Evolutionary conservation across 2,113 vertebrate genomes (phyloP).

Genomic region (Spilogale gracilis): DNA sequence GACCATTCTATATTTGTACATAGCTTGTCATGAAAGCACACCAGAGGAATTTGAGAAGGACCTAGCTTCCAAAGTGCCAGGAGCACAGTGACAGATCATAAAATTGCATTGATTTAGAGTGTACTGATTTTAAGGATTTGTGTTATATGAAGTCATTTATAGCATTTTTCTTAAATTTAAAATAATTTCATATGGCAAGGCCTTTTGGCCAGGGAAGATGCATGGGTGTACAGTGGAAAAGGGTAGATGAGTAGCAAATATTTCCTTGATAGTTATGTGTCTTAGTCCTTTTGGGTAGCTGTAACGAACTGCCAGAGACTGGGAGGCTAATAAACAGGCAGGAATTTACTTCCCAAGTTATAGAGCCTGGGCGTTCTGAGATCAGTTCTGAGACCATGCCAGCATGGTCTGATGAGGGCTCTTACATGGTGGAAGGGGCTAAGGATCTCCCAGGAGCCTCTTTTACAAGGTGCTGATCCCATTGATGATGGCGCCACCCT

Average conservation of each 20-base stretch:
- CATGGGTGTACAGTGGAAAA: background rate
- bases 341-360: background rate
- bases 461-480: background rate
- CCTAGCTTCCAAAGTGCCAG: background rate
- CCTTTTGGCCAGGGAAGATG: background rate
- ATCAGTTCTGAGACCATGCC: background rate
- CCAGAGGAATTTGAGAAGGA: background rate
- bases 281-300: background rate
- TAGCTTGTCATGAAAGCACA: background rate
- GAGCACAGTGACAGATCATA: background rate
- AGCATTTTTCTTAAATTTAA: conserved; percentile 1
- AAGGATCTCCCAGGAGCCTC: background rate
- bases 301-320: background rate
- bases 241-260: background rate
- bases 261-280: background rate
- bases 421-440: background rate
- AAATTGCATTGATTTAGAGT: background rate
- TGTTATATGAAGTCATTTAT: conserved; percentile 23
- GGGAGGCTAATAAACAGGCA: background rate
- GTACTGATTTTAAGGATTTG: conserved; percentile 37
- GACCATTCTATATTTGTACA: background rate
- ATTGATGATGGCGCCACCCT: background rate
- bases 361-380: background rate
- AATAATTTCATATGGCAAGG: conserved; percentile 4
- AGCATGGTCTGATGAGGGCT: background rate